Evolutionary conservation across 2,113 vertebrate genomes (phyloP), one percentile per base, ranked within the genome.

Genomic region (Glaucomys volans): DNA sequence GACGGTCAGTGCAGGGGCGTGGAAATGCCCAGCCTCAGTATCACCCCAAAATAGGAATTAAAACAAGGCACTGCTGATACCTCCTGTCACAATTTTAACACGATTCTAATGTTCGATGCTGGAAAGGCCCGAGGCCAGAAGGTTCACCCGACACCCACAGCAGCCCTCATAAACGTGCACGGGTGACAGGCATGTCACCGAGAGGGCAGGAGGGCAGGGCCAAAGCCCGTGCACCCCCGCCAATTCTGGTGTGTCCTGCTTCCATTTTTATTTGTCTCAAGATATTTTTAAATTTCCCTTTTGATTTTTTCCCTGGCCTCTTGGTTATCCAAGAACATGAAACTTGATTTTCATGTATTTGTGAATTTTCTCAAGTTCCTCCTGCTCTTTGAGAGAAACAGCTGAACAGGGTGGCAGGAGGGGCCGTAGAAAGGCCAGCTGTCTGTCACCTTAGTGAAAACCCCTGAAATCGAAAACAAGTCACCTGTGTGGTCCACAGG

Each of bases 31-130:
- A n/a, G 4, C 52, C 67, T 93, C 84, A 1, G 7, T 4, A 28
- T 24, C 52, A 40, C 24, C 35, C 77, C 30, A 5, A 59, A 80
- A 79, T 3, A 64, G 1, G 42, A 81, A 77, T 59, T 44, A 74
- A 69, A 75, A n/a, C 2, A 11, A 64, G 74, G 30, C 72, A 40
- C 66, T 17, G 0, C 5, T 84, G 11, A 44, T 5, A 59, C 42
- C 77, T 72, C 52, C 1, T 13, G 89, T 91, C 77, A 72, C 40
- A 77, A 80, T 79, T 84, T 87, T 84, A 76, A 79, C 42, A 42
- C 52, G 22, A 37, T 2, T 28, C 66, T 80, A 75, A 59, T 71
- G 57, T 71, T 62, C 71, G 66, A 4, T 2, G n/a, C 54, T 30
- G 54, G 47, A 30, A 84, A 82, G 62, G 66, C 1, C 32, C 1